These are phyloP conservation scores for Drosophila repletoides DNA, from an alignment of 1,140 invertebrate species.

Conservation along the genomic window DNA sequence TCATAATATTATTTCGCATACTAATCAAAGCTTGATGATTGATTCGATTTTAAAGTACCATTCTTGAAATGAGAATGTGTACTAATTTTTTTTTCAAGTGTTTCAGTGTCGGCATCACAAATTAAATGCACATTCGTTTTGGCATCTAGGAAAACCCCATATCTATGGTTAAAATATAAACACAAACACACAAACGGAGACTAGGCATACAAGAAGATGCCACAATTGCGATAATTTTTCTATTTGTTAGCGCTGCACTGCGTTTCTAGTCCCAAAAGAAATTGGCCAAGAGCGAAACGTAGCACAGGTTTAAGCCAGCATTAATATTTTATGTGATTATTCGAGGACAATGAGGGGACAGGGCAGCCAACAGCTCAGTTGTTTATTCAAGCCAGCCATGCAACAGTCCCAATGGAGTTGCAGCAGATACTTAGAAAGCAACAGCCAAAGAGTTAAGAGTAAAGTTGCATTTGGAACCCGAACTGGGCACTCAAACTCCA, in stretches of 20 bases:
- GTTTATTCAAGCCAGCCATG: slow-evolving; percentile 69
- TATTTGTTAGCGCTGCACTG: slow-evolving; percentile 77
- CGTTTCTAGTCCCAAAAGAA: slow-evolving; percentile 74
- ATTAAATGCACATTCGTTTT: slow-evolving; percentile 74
- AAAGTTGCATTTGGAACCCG: slow-evolving; percentile 22
- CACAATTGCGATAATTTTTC: slow-evolving; percentile 81
- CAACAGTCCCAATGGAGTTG: slow-evolving; percentile 29
- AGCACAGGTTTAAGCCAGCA: slow-evolving; percentile 54
- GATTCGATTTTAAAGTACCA: too few relatives aligned
- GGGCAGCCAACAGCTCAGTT: slow-evolving; percentile 30
- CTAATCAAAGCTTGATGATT: too few relatives aligned
- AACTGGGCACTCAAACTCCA: slow-evolving; percentile 20
- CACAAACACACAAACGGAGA: slow-evolving; percentile 24
- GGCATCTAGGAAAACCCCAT: slow-evolving; percentile 55
- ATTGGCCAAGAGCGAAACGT: slow-evolving; percentile 70
- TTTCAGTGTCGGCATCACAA: slow-evolving; percentile 51
- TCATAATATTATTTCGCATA: too few relatives aligned
- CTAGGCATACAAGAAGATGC: slow-evolving; percentile 66
- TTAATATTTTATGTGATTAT: slow-evolving; percentile 80
- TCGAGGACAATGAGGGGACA: slow-evolving; percentile 47
- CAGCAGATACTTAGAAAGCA: not conserved
- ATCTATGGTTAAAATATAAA: slow-evolving; percentile 45
- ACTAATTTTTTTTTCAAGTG: slow-evolving; percentile 32
- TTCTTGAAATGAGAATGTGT: too few relatives aligned
- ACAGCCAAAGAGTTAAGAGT: slow-evolving; percentile 8